phyloP scores from a whole-genome alignment of 2,888 invertebrate species.

The Subacronicta megacephala region DNA sequence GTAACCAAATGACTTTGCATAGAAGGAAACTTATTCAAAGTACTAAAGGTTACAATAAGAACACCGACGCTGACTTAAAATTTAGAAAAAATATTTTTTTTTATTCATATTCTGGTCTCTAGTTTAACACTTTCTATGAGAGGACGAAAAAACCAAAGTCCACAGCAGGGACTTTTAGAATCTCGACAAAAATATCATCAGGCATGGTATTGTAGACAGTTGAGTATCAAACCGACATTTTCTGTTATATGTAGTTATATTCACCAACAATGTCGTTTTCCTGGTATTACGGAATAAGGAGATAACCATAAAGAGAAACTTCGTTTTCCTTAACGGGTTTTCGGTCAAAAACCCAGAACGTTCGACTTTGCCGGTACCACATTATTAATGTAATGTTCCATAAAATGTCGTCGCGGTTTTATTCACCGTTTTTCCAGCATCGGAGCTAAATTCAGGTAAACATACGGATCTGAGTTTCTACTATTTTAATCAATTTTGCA shows the following conservation, averaged over 20 bases:
- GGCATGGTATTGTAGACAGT: too few species aligned
- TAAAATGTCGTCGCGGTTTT: conserved; percentile 12
- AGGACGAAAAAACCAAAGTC: too few species aligned
- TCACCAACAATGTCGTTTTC: conserved; percentile 19
- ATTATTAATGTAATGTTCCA: conserved; percentile 20
- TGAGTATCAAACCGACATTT: conserved; percentile 3
- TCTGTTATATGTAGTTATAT: too few species aligned
- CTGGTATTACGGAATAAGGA: conserved; percentile 30
- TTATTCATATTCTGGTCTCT: too few species aligned
- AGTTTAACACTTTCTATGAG: too few species aligned
- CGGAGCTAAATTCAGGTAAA: background rate
- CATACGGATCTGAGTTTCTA: too few species aligned
- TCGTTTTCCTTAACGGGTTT: conserved; percentile 44
- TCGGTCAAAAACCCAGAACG: conserved; percentile 26
- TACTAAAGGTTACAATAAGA: background rate
- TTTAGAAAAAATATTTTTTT: too few species aligned
- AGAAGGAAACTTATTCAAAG: conserved; percentile 1
- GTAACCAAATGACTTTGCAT: conserved; percentile 21
- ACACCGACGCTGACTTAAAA: too few species aligned
- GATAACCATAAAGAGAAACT: conserved; percentile 32
- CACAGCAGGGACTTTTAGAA: too few species aligned
- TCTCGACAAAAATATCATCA: too few species aligned
- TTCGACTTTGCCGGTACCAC: conserved; percentile 8
- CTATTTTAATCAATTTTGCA: background rate
- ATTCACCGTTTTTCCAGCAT: conserved; percentile 1